Conservation (phyloP, 2,113 vertebrate genomes). For the Psittacara wagleri region DNA sequence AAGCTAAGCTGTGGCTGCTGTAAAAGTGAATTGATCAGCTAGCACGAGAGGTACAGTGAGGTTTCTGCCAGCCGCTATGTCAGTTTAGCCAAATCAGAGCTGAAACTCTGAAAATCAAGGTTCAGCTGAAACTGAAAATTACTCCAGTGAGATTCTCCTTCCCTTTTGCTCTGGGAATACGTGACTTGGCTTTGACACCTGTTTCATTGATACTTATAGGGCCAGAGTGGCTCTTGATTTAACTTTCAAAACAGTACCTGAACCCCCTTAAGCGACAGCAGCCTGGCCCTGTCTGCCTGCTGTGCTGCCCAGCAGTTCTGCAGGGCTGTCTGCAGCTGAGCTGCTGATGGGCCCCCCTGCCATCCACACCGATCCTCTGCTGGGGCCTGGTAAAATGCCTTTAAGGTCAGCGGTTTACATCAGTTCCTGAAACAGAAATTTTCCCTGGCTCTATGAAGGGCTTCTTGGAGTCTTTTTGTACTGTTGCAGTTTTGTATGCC, state of each 20-base stretch:
- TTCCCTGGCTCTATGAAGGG: neutral
- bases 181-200: neutral
- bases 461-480: slow-evolving; percentile 5
- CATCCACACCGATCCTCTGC: neutral
- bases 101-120: neutral
- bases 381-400: neutral
- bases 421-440: slow-evolving; percentile 1
- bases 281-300: neutral
- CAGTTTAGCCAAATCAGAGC: neutral
- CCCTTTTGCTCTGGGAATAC: neutral
- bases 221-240: neutral
- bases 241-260: neutral
- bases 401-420: neutral
- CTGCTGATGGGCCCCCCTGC: neutral
- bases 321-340: neutral
- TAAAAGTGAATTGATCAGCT: neutral
- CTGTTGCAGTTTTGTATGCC: neutral
- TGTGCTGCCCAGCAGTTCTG: neutral
- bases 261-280: neutral
- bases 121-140: neutral
- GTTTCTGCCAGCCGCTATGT: neutral
- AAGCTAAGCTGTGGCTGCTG: neutral
- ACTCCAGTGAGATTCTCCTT: neutral
- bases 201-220: neutral
- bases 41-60: neutral